Conservation (phyloP, 2,797 vertebrate genomes). For the Xerus rutilus region DNA sequence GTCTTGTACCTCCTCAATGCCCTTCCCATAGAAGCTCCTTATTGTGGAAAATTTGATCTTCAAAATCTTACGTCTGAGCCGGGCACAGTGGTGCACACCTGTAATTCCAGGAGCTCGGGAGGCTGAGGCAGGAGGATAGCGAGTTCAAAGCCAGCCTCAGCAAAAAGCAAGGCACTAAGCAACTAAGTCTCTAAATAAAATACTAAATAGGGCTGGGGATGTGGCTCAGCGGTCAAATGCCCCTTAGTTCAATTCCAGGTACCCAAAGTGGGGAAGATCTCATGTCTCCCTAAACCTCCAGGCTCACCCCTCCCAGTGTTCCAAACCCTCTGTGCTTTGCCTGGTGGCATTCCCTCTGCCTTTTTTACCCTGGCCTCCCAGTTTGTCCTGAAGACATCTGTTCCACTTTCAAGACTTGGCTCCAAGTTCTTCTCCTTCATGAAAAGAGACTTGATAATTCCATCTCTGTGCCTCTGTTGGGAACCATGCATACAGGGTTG, state of each 20-base stretch:
- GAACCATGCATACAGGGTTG: not conserved
- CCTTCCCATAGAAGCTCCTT: not conserved
- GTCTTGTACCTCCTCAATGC: not conserved
- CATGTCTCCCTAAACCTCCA: not conserved
- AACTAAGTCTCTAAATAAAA: no score
- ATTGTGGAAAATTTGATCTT: slow-evolving; percentile 2
- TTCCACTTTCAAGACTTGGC: not conserved
- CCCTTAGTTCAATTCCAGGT: not conserved
- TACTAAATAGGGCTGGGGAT: no score
- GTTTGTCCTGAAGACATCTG: not conserved
- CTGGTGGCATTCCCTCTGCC: not conserved
- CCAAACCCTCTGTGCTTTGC: not conserved
- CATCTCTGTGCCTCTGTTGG: not conserved
- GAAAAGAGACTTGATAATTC: not conserved
- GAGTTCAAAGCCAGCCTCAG: no score
- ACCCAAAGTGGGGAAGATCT: not conserved
- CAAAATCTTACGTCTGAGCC: not conserved
- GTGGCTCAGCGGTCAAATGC: no score
- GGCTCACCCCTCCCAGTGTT: not conserved
- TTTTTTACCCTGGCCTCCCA: not conserved
- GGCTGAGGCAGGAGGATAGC: no score
- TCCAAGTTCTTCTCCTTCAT: not conserved
- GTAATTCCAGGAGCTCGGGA: no score
- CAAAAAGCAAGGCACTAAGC: no score
- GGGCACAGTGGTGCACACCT: no score